A percentile compares a stretch with the other conserved stretches of the same genome.
These are phyloP conservation scores for Nothocercus julius DNA, from an alignment of 2,113 vertebrate genomes.

Conservation along the genomic window DNA sequence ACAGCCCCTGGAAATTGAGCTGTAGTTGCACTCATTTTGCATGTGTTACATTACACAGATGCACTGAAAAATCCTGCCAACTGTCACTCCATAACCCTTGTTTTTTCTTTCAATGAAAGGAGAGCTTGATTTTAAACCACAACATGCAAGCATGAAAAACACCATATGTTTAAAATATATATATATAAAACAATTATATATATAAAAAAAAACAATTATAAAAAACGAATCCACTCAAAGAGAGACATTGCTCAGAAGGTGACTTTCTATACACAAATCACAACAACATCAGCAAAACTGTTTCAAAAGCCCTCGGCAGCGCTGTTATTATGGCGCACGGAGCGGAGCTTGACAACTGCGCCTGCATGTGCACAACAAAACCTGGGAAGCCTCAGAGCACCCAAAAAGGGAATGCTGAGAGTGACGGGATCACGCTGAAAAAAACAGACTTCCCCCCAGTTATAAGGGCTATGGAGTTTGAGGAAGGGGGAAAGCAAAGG, in stretches of 20 bases:
- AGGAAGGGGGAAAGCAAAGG: background rate
- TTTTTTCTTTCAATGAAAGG: rapidly evolving
- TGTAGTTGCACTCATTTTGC: rapidly evolving
- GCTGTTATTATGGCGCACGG: background rate
- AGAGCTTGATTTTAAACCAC: rapidly evolving
- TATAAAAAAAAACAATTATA: rapidly evolving
- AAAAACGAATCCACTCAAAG: rapidly evolving
- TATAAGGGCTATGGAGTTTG: background rate
- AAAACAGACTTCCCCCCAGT: background rate
- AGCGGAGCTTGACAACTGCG: too few species aligned
- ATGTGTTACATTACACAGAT: rapidly evolving
- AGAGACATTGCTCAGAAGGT: rapidly evolving
- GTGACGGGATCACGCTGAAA: too few species aligned
- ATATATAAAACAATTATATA: too few species aligned
- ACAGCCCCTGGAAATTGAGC: rapidly evolving
- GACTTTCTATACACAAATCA: too few species aligned
- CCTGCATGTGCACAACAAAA: background rate
- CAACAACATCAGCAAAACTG: too few species aligned
- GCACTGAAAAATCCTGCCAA: rapidly evolving
- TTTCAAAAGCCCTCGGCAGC: too few species aligned
- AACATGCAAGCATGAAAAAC: rapidly evolving
- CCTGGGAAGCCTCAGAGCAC: background rate
- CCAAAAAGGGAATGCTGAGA: too few species aligned
- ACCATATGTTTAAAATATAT: rapidly evolving
- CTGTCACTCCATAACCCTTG: background rate